phyloP scores from a whole-genome alignment of 2,113 vertebrate species.

The Tauraco erythrolophus region DNA sequence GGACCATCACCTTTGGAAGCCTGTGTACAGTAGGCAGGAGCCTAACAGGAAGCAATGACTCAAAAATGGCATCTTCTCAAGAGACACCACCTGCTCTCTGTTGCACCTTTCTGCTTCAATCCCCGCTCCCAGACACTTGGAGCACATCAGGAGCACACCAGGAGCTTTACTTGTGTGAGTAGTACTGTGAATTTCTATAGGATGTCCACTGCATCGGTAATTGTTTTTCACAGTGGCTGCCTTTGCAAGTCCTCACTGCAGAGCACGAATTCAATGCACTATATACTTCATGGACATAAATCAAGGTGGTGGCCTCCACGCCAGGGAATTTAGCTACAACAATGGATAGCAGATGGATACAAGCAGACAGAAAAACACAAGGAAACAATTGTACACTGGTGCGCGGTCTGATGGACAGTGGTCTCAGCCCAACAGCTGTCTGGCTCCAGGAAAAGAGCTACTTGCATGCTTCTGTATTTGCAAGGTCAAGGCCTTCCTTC shows the following conservation, averaged over 20 bases:
- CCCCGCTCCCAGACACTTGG: background rate
- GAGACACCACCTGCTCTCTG: background rate
- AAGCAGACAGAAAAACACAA: background rate
- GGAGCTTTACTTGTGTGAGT: background rate
- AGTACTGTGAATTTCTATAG: background rate
- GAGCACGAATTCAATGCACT: background rate
- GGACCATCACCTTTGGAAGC: background rate
- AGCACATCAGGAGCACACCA: background rate
- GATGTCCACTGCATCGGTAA: rapidly evolving
- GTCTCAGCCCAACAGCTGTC: background rate
- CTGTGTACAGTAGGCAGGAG: background rate
- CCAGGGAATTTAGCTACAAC: background rate
- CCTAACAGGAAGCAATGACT: background rate
- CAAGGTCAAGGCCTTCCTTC: background rate
- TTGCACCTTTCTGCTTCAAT: background rate
- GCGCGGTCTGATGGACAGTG: background rate
- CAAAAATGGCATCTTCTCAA: background rate
- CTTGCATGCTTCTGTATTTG: background rate
- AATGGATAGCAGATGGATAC: background rate
- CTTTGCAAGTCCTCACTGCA: background rate
- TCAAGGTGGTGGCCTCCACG: background rate
- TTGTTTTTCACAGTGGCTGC: background rate
- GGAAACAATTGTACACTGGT: background rate
- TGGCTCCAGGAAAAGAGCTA: background rate
- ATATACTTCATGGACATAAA: rapidly evolving